Evolutionary conservation across 2,797 vertebrate species (phyloP).

Genomic region (Acanthornis magna): DNA sequence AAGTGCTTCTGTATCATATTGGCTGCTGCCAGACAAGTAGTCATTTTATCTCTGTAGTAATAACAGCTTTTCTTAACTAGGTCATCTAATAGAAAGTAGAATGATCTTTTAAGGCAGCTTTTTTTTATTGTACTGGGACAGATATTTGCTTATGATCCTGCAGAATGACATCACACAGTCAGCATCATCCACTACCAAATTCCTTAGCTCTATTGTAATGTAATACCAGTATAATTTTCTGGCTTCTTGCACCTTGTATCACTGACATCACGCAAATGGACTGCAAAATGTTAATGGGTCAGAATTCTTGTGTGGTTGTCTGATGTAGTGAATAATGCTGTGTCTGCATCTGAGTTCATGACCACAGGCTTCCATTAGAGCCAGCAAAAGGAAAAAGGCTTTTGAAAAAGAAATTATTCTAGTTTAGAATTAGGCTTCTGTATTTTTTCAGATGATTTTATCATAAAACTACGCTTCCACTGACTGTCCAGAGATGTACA

Average conservation of each 20-base stretch:
- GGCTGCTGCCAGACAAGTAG: not conserved
- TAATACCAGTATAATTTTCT: not conserved
- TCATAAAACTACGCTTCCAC: not conserved
- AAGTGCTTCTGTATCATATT: not conserved
- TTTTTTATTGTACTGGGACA: not conserved
- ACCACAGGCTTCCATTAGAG: not conserved
- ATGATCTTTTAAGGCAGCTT: not conserved
- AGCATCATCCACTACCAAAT: not conserved
- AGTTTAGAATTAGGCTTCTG: not conserved
- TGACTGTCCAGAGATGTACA: not conserved
- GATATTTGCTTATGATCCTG: not conserved
- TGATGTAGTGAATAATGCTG: not conserved
- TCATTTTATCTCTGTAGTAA: not conserved
- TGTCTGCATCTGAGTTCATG: not conserved
- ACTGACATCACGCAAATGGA: not conserved
- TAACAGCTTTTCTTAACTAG: not conserved
- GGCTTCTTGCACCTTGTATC: not conserved
- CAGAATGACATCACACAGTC: not conserved
- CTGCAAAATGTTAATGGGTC: not conserved
- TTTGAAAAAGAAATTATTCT: not conserved
- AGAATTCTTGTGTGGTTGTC: not conserved
- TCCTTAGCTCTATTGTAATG: not conserved
- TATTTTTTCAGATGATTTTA: not conserved
- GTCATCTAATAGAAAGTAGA: not conserved
- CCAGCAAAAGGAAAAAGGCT: not conserved